phyloP scores from a whole-genome alignment of 2,113 vertebrate species.

The Fulica atra region DNA sequence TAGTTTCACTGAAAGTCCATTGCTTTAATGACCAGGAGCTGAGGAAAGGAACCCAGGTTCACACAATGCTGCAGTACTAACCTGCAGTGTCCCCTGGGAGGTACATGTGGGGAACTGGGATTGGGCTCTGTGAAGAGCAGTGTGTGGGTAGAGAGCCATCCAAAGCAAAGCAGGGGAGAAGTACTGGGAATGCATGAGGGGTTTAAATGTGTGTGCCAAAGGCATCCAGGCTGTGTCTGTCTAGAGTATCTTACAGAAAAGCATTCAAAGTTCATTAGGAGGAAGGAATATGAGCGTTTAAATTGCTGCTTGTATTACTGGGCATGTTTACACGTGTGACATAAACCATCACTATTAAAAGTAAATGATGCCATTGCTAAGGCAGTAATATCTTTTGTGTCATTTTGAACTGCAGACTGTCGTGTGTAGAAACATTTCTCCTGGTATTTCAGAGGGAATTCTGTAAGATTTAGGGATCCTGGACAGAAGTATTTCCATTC shows the following conservation, averaged over 20 bases:
- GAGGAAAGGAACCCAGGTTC: neutral
- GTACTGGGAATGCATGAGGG: neutral
- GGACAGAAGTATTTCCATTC: neutral
- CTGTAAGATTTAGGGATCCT: neutral
- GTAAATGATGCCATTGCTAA: neutral
- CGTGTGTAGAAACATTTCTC: neutral
- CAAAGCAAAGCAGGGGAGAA: neutral
- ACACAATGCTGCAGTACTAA: neutral
- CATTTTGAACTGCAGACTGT: neutral
- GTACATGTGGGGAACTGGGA: neutral
- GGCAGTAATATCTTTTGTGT: neutral
- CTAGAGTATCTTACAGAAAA: neutral
- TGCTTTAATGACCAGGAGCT: neutral
- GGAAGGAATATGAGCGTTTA: neutral
- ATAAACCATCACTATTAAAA: neutral
- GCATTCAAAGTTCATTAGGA: neutral
- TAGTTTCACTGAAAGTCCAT: neutral
- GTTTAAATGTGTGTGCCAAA: neutral
- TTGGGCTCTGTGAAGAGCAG: neutral
- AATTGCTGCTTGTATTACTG: neutral
- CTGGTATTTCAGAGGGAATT: neutral
- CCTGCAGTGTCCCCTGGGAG: neutral
- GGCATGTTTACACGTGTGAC: neutral
- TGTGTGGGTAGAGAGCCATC: neutral
- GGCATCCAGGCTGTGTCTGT: neutral